A percentile compares a stretch with the other conserved stretches of the same genome.
phyloP scores from a whole-genome alignment of 2,113 vertebrate genomes.

The Puffinus mauretanicus region DNA sequence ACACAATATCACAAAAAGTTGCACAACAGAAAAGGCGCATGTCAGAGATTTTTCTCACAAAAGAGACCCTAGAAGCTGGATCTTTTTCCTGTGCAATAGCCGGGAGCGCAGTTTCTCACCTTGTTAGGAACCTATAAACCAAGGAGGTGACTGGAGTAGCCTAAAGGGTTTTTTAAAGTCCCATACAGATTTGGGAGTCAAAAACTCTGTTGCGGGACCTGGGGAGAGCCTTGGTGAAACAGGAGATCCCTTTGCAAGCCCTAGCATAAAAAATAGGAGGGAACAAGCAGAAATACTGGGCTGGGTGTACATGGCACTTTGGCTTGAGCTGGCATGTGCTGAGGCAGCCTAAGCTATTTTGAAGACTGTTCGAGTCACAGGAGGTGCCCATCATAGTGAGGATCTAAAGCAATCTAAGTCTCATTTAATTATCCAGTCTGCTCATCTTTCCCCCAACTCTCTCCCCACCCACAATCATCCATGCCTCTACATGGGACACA shows the following conservation, averaged over 20 bases:
- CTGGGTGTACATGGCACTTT: background rate
- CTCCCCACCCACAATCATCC: fast-evolving
- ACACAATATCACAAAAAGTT: background rate
- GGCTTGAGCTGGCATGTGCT: background rate
- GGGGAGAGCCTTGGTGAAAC: background rate
- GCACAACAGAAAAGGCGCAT: fast-evolving
- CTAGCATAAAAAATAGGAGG: background rate
- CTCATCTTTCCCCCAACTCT: background rate
- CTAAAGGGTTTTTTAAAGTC: background rate
- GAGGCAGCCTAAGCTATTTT: background rate
- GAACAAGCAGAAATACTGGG: background rate
- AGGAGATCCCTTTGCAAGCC: background rate
- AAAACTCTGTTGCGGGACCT: background rate
- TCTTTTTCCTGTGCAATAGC: background rate
- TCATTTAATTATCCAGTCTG: background rate
- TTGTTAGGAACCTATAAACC: background rate
- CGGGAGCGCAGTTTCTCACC: background rate
- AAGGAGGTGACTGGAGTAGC: background rate
- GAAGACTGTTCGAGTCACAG: background rate
- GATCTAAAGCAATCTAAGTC: background rate
- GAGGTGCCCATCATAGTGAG: background rate
- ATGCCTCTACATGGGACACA: background rate
- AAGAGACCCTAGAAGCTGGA: background rate
- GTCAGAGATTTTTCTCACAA: background rate
- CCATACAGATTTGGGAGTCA: background rate